phyloP scores from a whole-genome alignment of 1,140 invertebrate species.

The Drosophila ironensis region DNA sequence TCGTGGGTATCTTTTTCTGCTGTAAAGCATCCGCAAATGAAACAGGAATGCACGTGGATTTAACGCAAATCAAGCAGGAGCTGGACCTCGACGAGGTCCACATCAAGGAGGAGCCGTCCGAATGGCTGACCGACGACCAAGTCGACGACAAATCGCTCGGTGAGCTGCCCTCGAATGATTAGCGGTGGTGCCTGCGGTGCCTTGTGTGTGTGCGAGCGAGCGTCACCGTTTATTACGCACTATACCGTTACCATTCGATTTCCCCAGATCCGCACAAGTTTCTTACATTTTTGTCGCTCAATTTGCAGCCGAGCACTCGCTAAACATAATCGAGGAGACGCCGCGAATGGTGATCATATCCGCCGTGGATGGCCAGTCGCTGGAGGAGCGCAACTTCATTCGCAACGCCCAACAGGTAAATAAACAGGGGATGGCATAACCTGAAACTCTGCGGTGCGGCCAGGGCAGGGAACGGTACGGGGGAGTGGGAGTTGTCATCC shows the following conservation, averaged over 20 bases:
- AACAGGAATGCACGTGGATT: slow-evolving; percentile 24
- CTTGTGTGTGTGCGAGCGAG: slow-evolving; percentile 1
- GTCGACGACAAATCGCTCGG: slow-evolving; percentile 30
- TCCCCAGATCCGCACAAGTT: neutral
- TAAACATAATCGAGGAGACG: slow-evolving; percentile 46
- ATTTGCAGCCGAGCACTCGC: slow-evolving; percentile 12
- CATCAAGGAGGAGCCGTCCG: slow-evolving; percentile 50
- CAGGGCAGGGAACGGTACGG: too few species aligned
- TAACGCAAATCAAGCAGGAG: slow-evolving; percentile 26
- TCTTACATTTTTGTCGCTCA: neutral
- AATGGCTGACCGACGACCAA: neutral
- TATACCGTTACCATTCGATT: slow-evolving; percentile 49
- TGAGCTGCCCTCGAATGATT: slow-evolving; percentile 32
- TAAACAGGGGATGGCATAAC: slow-evolving; percentile 22
- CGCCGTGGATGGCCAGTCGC: slow-evolving; percentile 35
- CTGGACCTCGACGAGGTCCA: slow-evolving; percentile 49
- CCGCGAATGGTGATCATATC: slow-evolving; percentile 49
- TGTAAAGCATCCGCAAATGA: slow-evolving; percentile 19
- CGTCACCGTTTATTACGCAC: slow-evolving; percentile 44
- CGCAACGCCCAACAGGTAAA: slow-evolving; percentile 49
- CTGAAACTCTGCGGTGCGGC: too few species aligned
- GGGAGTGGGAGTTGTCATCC: too few species aligned
- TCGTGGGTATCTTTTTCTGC: slow-evolving; percentile 60
- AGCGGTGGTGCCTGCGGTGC: slow-evolving; percentile 11
- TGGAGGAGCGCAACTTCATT: slow-evolving; percentile 53